These are phyloP conservation scores for Glandiceps talaboti DNA, from an alignment of 53 echinoderm and acorn worm species.

Conservation along the genomic window DNA sequence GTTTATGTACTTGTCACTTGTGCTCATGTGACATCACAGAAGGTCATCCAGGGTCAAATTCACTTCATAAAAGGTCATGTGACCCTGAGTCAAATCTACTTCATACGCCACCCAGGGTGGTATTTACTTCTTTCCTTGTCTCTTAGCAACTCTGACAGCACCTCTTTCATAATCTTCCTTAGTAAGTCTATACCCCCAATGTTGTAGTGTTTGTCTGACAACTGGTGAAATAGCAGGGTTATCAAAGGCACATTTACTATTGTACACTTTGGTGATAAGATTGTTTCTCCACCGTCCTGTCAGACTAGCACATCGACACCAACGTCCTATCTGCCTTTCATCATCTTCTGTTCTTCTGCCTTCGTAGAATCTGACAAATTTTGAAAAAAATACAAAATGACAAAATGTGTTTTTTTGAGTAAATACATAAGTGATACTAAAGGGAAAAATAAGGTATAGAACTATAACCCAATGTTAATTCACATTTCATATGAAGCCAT, in stretches of 20 bases:
- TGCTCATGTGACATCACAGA: too few species aligned
- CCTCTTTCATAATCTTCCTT: constrained; percentile 66
- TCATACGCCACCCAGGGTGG: not conserved
- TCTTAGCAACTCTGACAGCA: constrained; percentile 40
- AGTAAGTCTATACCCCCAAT: constrained; percentile 67
- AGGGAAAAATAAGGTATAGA: too few species aligned
- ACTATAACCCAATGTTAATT: too few species aligned
- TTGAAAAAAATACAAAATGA: too few species aligned
- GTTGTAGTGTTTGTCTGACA: constrained; percentile 79
- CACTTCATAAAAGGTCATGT: too few species aligned
- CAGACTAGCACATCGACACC: constrained; percentile 66
- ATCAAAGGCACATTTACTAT: constrained; percentile 69
- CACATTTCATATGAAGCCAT: too few species aligned
- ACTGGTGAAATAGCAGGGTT: constrained; percentile 74
- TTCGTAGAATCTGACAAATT: constrained; percentile 50
- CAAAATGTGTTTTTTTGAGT: too few species aligned
- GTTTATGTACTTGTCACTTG: too few species aligned
- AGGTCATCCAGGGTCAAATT: too few species aligned
- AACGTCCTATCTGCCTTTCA: constrained; percentile 63
- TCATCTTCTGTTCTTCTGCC: constrained; percentile 76
- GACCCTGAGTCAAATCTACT: too few species aligned
- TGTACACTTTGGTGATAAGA: constrained; percentile 70
- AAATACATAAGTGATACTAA: too few species aligned
- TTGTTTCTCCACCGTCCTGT: constrained; percentile 94
- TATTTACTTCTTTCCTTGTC: not conserved